A percentile compares a stretch with the other conserved stretches of the same genome.
phyloP scores from a whole-genome alignment of 2,113 vertebrate species.

The Otolemur garnettii region DNA sequence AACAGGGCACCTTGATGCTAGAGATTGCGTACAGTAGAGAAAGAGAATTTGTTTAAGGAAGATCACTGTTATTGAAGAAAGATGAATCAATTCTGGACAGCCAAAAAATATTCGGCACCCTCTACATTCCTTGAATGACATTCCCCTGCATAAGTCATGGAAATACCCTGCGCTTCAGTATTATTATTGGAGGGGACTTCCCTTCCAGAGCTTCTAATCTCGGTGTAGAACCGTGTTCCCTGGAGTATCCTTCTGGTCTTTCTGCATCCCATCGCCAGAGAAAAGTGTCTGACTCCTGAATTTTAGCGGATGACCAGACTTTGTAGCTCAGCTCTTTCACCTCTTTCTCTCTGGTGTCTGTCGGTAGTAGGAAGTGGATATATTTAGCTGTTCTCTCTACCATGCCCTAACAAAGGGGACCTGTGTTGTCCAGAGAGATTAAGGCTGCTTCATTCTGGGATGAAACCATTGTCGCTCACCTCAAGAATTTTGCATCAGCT shows the following conservation, averaged over 20 bases:
- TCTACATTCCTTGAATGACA: neutral
- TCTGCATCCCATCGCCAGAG: neutral
- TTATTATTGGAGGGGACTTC: neutral
- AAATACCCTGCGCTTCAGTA: neutral
- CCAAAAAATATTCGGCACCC: neutral
- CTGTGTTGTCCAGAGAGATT: neutral
- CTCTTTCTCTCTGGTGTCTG: neutral
- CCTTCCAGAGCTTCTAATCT: neutral
- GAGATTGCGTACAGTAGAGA: neutral
- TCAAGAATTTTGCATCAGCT: neutral
- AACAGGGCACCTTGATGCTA: neutral
- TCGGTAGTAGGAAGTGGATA: neutral
- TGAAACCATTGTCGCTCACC: neutral
- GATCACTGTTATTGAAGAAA: neutral
- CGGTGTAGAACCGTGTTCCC: neutral
- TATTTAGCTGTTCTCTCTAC: neutral
- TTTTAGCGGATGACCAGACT: neutral
- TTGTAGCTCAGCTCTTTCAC: neutral
- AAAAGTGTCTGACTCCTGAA: neutral
- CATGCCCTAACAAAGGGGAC: accelerated
- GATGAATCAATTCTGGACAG: neutral
- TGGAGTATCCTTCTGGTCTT: neutral
- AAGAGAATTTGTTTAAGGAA: neutral
- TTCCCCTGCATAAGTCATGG: neutral
- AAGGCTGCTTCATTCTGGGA: neutral